These are phyloP conservation scores for Heteropelma amictum DNA, from an alignment of 2,888 invertebrate genomes.

Conservation along the genomic window DNA sequence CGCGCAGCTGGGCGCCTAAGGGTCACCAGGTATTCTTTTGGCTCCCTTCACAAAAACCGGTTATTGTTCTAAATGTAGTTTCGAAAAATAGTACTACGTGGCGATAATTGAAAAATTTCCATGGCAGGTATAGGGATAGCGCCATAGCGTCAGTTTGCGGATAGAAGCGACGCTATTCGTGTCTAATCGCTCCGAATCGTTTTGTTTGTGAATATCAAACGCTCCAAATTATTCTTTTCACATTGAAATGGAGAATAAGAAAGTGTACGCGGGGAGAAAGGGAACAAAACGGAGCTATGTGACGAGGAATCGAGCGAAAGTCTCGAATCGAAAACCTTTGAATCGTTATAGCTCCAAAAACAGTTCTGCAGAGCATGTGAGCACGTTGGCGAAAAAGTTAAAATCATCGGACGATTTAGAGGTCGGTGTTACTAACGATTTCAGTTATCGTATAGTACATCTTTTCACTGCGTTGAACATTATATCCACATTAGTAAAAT, in stretches of 20 bases:
- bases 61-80: slow-evolving; percentile 22
- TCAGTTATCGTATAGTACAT: too few species aligned
- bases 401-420: slow-evolving; percentile 44
- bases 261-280: slow-evolving; percentile 16
- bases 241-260: too few species aligned
- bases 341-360: slow-evolving; percentile 39
- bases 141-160: slow-evolving; percentile 36
- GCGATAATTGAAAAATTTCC: slow-evolving; percentile 16
- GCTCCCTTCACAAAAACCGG: too few species aligned
- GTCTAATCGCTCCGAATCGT: slow-evolving; percentile 38
- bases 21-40: too few species aligned
- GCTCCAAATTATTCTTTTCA: too few species aligned
- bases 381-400: slow-evolving; percentile 45
- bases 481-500: slow-evolving; percentile 13
- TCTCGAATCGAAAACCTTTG: slow-evolving; percentile 35
- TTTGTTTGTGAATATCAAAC: slow-evolving; percentile 31
- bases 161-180: slow-evolving; percentile 40
- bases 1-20: too few species aligned
- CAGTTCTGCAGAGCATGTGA: slow-evolving; percentile 44
- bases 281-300: slow-evolving; percentile 37
- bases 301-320: slow-evolving; percentile 36
- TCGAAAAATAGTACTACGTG: neutral
- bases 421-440: slow-evolving; percentile 49
- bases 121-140: slow-evolving; percentile 31
- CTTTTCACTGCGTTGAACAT: too few species aligned